Evolutionary conservation across 2,888 invertebrate species (phyloP), one percentile per base, ranked within the genome.

Genomic region (Lasioglossum figueresi): DNA sequence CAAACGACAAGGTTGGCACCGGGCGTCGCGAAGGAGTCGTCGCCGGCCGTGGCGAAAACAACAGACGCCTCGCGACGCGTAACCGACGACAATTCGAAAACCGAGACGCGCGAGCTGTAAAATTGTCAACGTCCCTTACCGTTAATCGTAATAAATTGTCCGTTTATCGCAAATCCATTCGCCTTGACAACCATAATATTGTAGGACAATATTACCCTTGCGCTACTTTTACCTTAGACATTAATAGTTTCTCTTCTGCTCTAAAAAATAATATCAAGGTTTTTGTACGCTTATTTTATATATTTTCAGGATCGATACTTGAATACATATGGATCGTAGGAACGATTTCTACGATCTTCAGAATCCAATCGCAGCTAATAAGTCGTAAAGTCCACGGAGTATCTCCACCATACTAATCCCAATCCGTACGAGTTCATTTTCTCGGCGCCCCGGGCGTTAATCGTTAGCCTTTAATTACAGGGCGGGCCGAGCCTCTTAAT

Each of bases 381-480:
- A 85, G 79, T 81, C 78, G 68, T 86, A 79, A 81, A 85, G 68
- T 76, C 73, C 71, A 80, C 70, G 68, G 73, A 45, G 66, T 10
- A 48, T 66, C 31, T 23, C n/a, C 85, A 78, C 27, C 66, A 37
- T 66, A 76, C 84, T 84, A 90, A 90, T 90, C 75, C 81, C 78
- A 66, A 87, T 87, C 80, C 78, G 85, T 89, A 89, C 85, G 85
- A 89, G 89, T 90, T 90, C 84, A 90, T 90, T 90, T 89, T 85
- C 89, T 84, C 68, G 80, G 40, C 63, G 72, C 87, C 76, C 59
- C 80, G 76, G 80, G 85, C 86, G 86, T 76, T 80, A 81, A 89
- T 79, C 89, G 81, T 91, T 90, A 87, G 88, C 90, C 90, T 90
- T 90, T 91, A 91, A 93, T 92, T 92, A 92, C 88, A 91, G 92